A percentile compares a stretch with the other conserved stretches of the same genome.
Evolutionary conservation across 2,888 invertebrate genomes (phyloP).

Genomic region (Athalia cordata): DNA sequence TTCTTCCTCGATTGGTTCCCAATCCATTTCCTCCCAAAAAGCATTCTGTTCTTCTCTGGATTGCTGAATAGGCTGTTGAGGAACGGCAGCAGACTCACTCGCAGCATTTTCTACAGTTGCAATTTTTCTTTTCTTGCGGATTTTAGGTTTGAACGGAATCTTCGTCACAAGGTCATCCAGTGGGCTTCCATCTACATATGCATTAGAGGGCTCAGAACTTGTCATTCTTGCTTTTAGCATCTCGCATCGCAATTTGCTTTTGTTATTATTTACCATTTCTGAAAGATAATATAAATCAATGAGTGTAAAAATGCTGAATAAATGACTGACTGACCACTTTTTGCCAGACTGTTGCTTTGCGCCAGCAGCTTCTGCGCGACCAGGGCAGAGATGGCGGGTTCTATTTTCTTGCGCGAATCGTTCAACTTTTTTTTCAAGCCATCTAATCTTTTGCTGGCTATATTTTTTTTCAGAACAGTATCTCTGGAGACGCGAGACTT

Average conservation of each 20-base stretch:
- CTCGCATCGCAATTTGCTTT: too few species aligned
- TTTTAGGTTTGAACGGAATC: too few species aligned
- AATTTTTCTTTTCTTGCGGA: neutral
- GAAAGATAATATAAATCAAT: too few species aligned
- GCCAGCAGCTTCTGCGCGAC: neutral
- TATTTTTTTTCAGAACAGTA: conserved; percentile 37
- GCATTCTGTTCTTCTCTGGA: conserved; percentile 38
- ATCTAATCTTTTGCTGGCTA: conserved; percentile 48
- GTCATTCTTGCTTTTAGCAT: too few species aligned
- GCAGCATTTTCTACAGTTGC: neutral
- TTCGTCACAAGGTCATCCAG: too few species aligned
- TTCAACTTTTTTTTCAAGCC: conserved; percentile 49
- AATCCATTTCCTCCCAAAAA: conserved; percentile 70
- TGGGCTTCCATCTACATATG: too few species aligned
- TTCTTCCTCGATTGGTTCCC: conserved; percentile 70
- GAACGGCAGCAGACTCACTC: neutral
- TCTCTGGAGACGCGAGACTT: neutral
- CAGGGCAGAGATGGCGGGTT: conserved; percentile 1
- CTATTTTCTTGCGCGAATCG: conserved; percentile 14
- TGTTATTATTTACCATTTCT: too few species aligned
- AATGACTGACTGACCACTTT: too few species aligned
- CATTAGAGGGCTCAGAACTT: too few species aligned
- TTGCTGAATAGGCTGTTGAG: neutral
- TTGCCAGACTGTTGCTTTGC: neutral
- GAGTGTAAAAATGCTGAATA: too few species aligned